Conservation (phyloP, 2,888 invertebrate genomes). For the Tetropium fuscum region DNA sequence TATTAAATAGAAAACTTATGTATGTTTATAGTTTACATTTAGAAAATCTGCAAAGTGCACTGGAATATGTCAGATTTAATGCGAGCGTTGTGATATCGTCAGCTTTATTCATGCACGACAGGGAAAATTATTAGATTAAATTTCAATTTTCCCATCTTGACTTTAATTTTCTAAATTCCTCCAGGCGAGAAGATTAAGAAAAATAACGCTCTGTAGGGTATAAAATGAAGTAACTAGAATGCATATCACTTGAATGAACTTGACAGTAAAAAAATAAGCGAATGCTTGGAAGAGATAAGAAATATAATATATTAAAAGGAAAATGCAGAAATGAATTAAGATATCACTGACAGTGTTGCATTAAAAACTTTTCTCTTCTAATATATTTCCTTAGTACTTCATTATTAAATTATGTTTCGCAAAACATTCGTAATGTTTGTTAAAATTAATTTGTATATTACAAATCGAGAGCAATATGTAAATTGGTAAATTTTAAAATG, state of each 20-base stretch:
- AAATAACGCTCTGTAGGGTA: conserved; percentile 17
- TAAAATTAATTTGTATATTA: too few species aligned
- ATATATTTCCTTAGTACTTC: too few species aligned
- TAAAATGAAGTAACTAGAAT: conserved; percentile 25
- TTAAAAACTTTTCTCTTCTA: too few species aligned
- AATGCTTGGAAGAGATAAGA: conserved; percentile 22
- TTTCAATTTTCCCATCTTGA: conserved; percentile 15
- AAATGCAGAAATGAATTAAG: conserved; percentile 20
- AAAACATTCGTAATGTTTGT: too few species aligned
- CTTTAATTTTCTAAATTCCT: conserved; percentile 15
- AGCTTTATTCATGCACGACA: background rate
- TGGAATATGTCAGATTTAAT: background rate
- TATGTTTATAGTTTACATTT: too few species aligned
- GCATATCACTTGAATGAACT: conserved; percentile 24
- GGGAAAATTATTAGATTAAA: conserved; percentile 22
- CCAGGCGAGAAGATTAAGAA: conserved; percentile 20
- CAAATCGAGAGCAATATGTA: too few species aligned
- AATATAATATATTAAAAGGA: conserved; percentile 20
- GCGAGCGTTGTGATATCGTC: background rate
- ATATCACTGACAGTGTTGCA: conserved; percentile 11
- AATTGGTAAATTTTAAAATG: too few species aligned
- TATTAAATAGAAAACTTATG: too few species aligned
- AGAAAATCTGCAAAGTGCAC: background rate
- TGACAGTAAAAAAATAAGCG: conserved; percentile 20
- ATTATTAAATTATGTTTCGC: too few species aligned